Percentiles rank a stretch among this genome's conserved stretches.
Conservation (phyloP, 2,888 invertebrate genomes). For the Junonia oenone region DNA sequence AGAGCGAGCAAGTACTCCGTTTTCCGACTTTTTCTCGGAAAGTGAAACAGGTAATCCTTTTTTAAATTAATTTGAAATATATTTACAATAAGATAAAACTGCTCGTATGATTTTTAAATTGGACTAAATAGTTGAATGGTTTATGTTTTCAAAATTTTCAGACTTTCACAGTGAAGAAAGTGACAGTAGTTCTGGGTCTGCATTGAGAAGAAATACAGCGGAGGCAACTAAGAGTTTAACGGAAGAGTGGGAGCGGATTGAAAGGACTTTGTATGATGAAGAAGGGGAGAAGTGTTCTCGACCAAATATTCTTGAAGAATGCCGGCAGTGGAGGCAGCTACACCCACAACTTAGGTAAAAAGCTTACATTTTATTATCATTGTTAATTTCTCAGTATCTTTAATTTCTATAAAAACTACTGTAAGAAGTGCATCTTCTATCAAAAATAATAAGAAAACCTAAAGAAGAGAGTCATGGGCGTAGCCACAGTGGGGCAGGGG, state of each 20-base stretch:
- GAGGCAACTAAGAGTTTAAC: slow-evolving; percentile 71
- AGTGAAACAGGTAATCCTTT: slow-evolving; percentile 57
- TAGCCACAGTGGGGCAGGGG: no score
- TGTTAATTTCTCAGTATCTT: no score
- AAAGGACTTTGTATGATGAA: slow-evolving; percentile 76
- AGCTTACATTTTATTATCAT: not conserved
- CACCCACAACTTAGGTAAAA: slow-evolving; percentile 79
- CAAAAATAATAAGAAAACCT: no score
- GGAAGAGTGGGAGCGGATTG: slow-evolving; percentile 78
- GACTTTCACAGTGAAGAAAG: slow-evolving; percentile 72
- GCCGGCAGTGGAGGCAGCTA: slow-evolving; percentile 77
- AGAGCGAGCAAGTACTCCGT: slow-evolving; percentile 61
- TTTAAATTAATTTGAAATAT: not conserved
- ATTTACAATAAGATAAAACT: no score
- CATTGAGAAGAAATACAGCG: slow-evolving; percentile 65
- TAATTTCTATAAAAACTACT: no score
- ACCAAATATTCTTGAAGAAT: slow-evolving; percentile 77
- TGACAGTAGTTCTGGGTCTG: slow-evolving; percentile 76
- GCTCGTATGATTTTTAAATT: no score
- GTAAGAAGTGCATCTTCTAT: no score
- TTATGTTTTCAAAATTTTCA: slow-evolving; percentile 52
- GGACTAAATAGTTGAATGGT: no score
- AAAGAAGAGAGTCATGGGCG: no score
- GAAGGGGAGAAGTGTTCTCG: slow-evolving; percentile 68
- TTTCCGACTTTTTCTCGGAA: slow-evolving; percentile 70